phyloP scores from a whole-genome alignment of 2,113 vertebrate species.

The Mus spicilegus region DNA sequence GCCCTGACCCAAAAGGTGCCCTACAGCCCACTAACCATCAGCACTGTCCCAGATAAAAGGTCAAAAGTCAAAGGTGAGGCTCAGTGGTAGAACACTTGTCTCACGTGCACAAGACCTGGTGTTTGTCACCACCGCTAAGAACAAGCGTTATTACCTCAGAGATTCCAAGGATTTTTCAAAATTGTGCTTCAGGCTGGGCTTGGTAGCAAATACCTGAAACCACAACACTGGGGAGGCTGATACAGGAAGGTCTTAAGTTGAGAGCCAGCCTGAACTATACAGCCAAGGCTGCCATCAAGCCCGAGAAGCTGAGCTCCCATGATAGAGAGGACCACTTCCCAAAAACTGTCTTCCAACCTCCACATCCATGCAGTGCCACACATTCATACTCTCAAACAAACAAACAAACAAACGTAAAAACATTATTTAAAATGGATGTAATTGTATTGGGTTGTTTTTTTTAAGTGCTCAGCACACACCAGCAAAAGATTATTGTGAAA shows the following conservation, averaged over 20 bases:
- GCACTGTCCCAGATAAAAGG: neutral
- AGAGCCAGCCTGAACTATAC: neutral
- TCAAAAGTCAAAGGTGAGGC: neutral
- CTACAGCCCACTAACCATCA: neutral
- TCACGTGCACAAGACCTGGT: neutral
- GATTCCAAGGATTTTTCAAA: neutral
- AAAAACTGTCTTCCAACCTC: neutral
- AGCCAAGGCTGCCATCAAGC: neutral
- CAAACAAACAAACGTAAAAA: neutral
- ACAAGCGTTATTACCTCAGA: neutral
- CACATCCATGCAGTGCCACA: neutral
- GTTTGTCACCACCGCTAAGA: neutral
- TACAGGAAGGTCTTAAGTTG: neutral
- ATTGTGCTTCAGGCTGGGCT: neutral
- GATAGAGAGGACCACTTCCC: neutral
- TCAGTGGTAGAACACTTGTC: neutral
- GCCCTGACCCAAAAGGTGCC: neutral
- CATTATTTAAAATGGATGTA: neutral
- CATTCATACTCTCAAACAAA: neutral
- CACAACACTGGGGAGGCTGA: neutral
- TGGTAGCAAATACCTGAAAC: neutral
- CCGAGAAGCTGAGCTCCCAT: neutral
- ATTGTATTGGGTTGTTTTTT: neutral
- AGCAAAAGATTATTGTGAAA: neutral
- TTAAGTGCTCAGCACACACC: neutral